Evolutionary conservation across 2,888 invertebrate genomes (phyloP), one percentile per base, ranked within the genome.

Genomic region (Thymelicus sylvestris): DNA sequence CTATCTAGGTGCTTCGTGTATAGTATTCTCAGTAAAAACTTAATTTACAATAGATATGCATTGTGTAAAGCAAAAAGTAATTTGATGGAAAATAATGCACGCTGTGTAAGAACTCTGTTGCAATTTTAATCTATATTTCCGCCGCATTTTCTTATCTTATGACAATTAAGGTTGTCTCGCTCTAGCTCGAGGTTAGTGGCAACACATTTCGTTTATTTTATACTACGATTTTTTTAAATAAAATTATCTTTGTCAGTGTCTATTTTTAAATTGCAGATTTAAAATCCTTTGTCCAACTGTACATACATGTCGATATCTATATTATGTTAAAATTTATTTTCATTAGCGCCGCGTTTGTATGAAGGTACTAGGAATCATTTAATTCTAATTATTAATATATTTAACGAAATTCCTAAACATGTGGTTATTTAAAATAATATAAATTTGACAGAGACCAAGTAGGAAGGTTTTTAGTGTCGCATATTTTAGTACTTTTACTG

Each of bases 241-340:
- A 19, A 19, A 8, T 52, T 24, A 13, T 47, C 57, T 7, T 55
- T 55, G 15, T 44, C 10, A 41, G 39, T 44, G 38, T 55, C 19
- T 55, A 66, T 66, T 66, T 59, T 57, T 66, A 24, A 57, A 52
- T 39, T 66, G 41, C 55, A 41, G 8, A 39, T 67, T 66, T 66
- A 10, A 48, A 67, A 60, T 38, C 31, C 19, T 48, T 60, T 60
- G 59, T 67, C 66, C 66, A 48, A 48, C 31, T 39, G 8, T 60
- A n/a, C 59, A 66, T 60, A n/a, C 59, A 66, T 48, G 47, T 66
- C 31, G 41, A 60, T 19, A 15, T 44, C 44, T 65, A 41, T 55
- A 8, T 44, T 60, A 8, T 66, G 3, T 24, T 24, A 24, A 2
- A 55, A 47, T 48, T 66, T 66, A 66, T 48, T 47, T 67, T 31